Base-by-base conservation (phyloP, 2,113 vertebrate species). In the Chionodraco myersi region DNA sequence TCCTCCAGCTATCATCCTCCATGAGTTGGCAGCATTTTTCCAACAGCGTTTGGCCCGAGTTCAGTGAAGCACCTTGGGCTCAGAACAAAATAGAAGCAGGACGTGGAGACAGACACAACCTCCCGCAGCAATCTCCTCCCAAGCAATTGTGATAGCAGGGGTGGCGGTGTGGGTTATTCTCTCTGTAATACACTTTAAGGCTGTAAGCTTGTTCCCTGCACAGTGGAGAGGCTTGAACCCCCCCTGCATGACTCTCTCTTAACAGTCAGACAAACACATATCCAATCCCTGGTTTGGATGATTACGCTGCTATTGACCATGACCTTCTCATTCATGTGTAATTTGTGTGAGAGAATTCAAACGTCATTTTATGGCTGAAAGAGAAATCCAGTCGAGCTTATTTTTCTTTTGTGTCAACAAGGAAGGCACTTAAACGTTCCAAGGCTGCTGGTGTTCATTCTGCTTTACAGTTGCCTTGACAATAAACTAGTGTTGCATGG, bases 121-220 rank as follows among this genome's bases (percentile, higher is more conserved):
- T 91, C 91, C 87, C 23, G 71, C 92, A 89, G 89, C 87, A 87
- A 92, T 91, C 91, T 91, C 83, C 92, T 93, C 89, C 85, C 67
- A 73, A 91, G 87, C 87, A 92, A 91, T 94, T 91, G 86, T 89
- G 89, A 92, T 91, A 91, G 88, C 82, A 52, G 53, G 84, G 88
- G 81, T 85, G 90, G 80, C 73, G 16, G 83, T 65, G 82, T 84
- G 87, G 86, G 87, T 91, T 91, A 90, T 92, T 91, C 85, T 86
- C 81, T 85, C 83, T 75, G 84, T 92, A 84, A 91, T 91, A 86
- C 84, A 82, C 88, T 83, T 79, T 53, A 68, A 87, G 76, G 84
- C 75, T 48, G 80, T 82, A 86, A 90, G 87, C 90, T 79, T 89
- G 85, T 90, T 90, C 88, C 72, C 85, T 79, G 86, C 87, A 84